Base-by-base conservation (phyloP, 2,113 vertebrate species). In the Machaerirhynchus nigripectus region DNA sequence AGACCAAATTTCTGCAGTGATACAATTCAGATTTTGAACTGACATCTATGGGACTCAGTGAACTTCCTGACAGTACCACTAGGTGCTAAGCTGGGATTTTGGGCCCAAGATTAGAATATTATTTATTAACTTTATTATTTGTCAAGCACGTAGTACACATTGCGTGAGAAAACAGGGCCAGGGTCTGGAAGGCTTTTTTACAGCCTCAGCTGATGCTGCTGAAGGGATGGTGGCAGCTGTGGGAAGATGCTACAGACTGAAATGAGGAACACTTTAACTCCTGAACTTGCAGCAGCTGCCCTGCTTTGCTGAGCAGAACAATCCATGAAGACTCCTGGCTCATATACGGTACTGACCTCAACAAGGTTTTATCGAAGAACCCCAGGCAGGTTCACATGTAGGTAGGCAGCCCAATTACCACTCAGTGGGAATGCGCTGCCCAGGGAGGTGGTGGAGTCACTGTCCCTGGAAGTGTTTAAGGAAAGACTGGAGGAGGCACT, bases 291-390 rank as follows among this genome's bases (percentile, higher is more conserved):
- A 53, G 44, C 19, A 35, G 9, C 10, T 6, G 14, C 35, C 18
- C 3, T 7, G 57, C n/a, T 50, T n/a, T 13, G 35, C 3, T 10
- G 26, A 52, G 31, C 53, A 7, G 33, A 39, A 20, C 13, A 2
- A 12, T 5, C 1, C 2, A 2, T 4, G 28, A 15, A 15, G 28
- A 4, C 49, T 22, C 33, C 17, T 1, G n/a, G 15, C 15, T 71
- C 19, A 0, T 1, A 1, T 0, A 0, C 1, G 37, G 26, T 1
- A 1, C 16, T 4, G 7, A 20, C 30, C 37, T 35, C 9, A 37
- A 14, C 10, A 4, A 3, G 19, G 49, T 20, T 17, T 26, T 2
- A 1, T 8, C 0, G 1, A 42, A 7, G 63, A 40, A 9, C 2
- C 19, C 7, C 1, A 5, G 20, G 33, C 40, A 37, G 7, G 10